phyloP scores from a whole-genome alignment of 1,140 invertebrate species.

The Drosophila sp. region DNA sequence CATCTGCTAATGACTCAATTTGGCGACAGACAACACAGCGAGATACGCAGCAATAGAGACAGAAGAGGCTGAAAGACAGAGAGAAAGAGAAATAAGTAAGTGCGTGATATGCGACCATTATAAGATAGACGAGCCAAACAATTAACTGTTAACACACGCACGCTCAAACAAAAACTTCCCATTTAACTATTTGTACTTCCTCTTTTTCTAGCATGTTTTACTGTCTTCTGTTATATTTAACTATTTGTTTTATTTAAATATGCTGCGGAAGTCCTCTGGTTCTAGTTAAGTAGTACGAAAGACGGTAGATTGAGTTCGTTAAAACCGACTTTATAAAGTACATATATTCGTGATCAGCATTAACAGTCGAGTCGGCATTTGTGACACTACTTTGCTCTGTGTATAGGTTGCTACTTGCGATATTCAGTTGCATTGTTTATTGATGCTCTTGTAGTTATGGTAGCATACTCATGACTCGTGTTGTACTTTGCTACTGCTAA shows the following conservation, averaged over 20 bases:
- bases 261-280: no score
- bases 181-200: slow-evolving; percentile 31
- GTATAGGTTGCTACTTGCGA: background rate
- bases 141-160: slow-evolving; percentile 66
- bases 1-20: slow-evolving; percentile 79
- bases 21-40: slow-evolving; percentile 56
- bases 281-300: no score
- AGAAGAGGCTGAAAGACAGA: background rate
- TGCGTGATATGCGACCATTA: slow-evolving; percentile 35
- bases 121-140: slow-evolving; percentile 69
- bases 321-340: no score
- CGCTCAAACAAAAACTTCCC: slow-evolving; percentile 34
- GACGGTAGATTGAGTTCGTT: no score
- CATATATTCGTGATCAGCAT: no score
- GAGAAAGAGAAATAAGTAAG: background rate
- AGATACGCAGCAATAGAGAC: background rate
- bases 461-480: background rate
- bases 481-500: background rate
- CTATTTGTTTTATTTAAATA: background rate
- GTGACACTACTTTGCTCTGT: no score
- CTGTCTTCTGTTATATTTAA: background rate
- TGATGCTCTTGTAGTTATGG: background rate
- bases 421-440: background rate
- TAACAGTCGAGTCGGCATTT: no score
- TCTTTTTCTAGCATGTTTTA: slow-evolving; percentile 30